Base-by-base conservation (phyloP, 2,113 vertebrate species). In the Leucopternis melanops region DNA sequence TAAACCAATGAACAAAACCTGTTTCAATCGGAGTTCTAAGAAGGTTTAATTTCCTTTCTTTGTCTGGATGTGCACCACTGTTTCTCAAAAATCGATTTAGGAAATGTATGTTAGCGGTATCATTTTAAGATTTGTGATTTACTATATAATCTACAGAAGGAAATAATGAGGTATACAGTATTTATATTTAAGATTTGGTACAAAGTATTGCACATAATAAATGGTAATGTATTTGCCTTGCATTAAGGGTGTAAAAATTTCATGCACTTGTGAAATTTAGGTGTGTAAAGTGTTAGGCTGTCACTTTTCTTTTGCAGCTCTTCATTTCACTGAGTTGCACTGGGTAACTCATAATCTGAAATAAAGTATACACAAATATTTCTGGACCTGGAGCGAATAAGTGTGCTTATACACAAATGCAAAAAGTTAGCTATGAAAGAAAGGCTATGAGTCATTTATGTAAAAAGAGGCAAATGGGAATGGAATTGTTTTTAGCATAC, bases 401-500 rank as follows among this genome's bases (percentile, higher is more conserved):
- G 15, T 65, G 2, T 75, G 8, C 50, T 82, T 49, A 22, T 73
- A 54, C 8, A 59, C 7, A 78, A 70, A 86, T 49, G 31, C 18
- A 55, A 45, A 70, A 58, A 31, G 4, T 77, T 52, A 55, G 5
- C 47, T 67, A 16, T 5, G 1, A 71, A 88, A 84, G 14, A 65
- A 90, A 69, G 31, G 3, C 34, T 40, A 5, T 4, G 7, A 25
- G 4, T 54, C 19, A 44, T 32, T 55, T 16, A 36, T 1, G 0
- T 81, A 49, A 66, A 58, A 91, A 59, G 10, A 82, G 23, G 21
- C 25, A 92, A 87, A 58, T 63, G 3, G 50, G 49, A 83, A 21
- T 54, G 32, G 32, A 42, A 83, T 23, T 58, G 13, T 34, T 61
- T 88, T 92, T 78, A 79, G 12, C 29, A 16, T 81, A 50, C 9